phyloP scores from a whole-genome alignment of 2,797 vertebrate genomes.

The Acanthis flammea region DNA sequence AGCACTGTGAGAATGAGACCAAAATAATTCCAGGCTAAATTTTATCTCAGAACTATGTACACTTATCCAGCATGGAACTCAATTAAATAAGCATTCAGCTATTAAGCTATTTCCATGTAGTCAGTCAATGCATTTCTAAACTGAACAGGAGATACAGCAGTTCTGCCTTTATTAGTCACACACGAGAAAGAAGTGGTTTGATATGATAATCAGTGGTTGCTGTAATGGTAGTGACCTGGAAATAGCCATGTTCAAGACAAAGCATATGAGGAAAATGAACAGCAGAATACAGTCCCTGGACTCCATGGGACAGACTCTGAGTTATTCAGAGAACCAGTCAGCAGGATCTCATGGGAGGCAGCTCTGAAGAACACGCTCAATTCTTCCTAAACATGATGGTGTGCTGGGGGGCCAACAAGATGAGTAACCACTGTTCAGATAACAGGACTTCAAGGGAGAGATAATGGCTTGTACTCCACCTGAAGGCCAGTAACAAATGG shows the following conservation, averaged over 20 bases:
- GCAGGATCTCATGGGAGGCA: background rate
- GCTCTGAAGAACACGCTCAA: background rate
- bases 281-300: background rate
- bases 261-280: background rate
- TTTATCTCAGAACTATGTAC: background rate
- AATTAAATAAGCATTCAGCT: background rate
- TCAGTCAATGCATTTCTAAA: background rate
- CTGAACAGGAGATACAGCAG: background rate
- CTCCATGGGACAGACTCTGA: background rate
- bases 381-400: background rate
- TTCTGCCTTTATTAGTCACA: background rate
- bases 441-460: background rate
- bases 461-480: background rate
- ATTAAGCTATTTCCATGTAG: background rate
- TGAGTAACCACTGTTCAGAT: no score
- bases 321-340: background rate
- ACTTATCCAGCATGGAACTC: background rate
- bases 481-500: background rate
- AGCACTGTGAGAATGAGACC: background rate
- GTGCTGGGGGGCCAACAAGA: background rate
- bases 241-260: background rate
- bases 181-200: background rate
- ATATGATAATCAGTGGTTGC: background rate
- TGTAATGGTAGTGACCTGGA: background rate
- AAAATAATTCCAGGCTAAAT: background rate